Evolutionary conservation across 35 echinoderm and acorn worm species (phyloP).

Genomic region (Strongylocentrotus purpuratus): DNA sequence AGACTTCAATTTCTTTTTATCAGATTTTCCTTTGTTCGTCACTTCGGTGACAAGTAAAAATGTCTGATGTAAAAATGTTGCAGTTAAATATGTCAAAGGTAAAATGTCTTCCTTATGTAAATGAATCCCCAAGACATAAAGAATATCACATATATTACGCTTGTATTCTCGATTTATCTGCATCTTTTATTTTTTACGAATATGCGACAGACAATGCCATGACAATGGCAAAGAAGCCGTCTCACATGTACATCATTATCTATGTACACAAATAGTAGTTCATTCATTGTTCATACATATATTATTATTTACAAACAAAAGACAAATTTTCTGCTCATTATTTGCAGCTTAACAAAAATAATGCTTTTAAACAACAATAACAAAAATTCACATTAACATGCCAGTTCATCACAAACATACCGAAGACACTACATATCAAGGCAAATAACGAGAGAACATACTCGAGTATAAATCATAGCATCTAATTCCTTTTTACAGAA

Average conservation of each 20-base stretch:
- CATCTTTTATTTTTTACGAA: slow-evolving; percentile 43
- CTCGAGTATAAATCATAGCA: slow-evolving; percentile 17
- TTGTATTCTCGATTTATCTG: slow-evolving; percentile 16
- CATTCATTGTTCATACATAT: slow-evolving; percentile 28
- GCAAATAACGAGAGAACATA: not conserved
- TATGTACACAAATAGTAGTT: slow-evolving; percentile 18
- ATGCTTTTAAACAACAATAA: not conserved
- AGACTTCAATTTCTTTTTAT: too few species aligned
- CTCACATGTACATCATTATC: slow-evolving; percentile 43
- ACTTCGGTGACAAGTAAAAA: too few species aligned
- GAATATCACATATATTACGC: too few species aligned
- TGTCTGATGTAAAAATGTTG: too few species aligned
- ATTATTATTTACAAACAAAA: slow-evolving; percentile 24
- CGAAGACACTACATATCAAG: slow-evolving; percentile 41
- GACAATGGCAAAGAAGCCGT: not conserved
- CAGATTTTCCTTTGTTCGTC: too few species aligned
- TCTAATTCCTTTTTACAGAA: slow-evolving; percentile 26
- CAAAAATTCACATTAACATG: not conserved
- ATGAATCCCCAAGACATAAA: too few species aligned
- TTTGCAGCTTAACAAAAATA: slow-evolving; percentile 37
- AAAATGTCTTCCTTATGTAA: too few species aligned
- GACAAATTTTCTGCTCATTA: slow-evolving; percentile 14
- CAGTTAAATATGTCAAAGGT: too few species aligned
- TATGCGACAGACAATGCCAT: slow-evolving; percentile 28
- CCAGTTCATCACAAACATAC: not conserved